These are phyloP conservation scores for Probaryconus sp. DNA, from an alignment of 1,140 invertebrate species.

Conservation along the genomic window DNA sequence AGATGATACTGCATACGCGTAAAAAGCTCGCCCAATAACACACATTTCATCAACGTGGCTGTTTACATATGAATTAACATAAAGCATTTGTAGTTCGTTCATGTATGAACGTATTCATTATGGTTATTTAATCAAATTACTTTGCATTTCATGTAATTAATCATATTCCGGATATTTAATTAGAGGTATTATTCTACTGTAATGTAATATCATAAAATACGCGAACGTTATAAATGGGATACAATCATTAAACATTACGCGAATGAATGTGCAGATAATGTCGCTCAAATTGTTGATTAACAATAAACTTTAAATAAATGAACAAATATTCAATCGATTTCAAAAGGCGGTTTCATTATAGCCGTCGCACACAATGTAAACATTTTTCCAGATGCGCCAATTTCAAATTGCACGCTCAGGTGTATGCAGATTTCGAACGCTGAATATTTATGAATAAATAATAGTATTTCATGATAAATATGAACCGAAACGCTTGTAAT, in stretches of 20 bases:
- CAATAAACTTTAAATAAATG: slow-evolving; percentile 38
- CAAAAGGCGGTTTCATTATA: slow-evolving; percentile 34
- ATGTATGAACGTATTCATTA: neutral
- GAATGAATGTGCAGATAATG: slow-evolving; percentile 4
- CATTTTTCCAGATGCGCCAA: slow-evolving; percentile 12
- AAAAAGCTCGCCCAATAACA: too few relatives aligned
- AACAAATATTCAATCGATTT: slow-evolving; percentile 31
- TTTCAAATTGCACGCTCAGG: slow-evolving; percentile 14
- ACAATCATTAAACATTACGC: slow-evolving; percentile 3
- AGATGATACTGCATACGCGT: too few relatives aligned
- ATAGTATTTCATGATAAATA: slow-evolving; percentile 33
- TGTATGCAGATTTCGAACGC: slow-evolving; percentile 25
- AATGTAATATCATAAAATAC: neutral
- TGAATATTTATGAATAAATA: slow-evolving; percentile 45
- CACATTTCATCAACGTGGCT: too few relatives aligned
- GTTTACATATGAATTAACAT: too few relatives aligned
- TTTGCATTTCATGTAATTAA: slow-evolving; percentile 5
- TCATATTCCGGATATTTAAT: slow-evolving; percentile 19
- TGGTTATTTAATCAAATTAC: too few relatives aligned
- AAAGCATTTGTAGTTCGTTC: slow-evolving; percentile 17
- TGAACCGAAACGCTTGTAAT: slow-evolving; percentile 26
- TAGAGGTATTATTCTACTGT: neutral
- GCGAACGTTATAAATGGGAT: neutral
- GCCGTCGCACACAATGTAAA: neutral
- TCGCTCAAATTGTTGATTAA: slow-evolving; percentile 26